Evolutionary conservation across 2,113 vertebrate species (phyloP).

Genomic region (Triplophysa siluroides): DNA sequence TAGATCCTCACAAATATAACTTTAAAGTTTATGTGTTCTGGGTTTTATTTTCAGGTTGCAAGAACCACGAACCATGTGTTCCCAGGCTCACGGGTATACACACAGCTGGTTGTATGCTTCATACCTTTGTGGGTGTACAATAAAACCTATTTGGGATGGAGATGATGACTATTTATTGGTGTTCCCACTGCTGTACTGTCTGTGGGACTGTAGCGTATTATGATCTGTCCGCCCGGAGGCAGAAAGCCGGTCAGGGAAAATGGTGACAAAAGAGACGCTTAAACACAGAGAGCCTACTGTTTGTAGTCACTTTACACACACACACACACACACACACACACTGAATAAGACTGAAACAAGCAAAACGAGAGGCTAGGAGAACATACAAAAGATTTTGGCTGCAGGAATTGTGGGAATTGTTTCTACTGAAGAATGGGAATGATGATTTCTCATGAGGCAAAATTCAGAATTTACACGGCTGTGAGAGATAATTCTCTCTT

Average conservation of each 20-base stretch:
- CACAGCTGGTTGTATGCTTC: not conserved
- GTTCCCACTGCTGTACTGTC: slow-evolving; percentile 13
- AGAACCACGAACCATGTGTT: not conserved
- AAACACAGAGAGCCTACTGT: slow-evolving; percentile 56
- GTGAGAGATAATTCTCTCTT: not conserved
- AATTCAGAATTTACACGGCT: not conserved
- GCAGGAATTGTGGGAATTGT: slow-evolving; percentile 29
- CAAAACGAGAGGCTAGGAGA: not conserved
- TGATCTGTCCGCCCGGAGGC: slow-evolving; percentile 46
- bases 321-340: slow-evolving; percentile 2
- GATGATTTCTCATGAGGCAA: not conserved
- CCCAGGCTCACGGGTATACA: not conserved
- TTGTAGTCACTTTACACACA: slow-evolving; percentile 38
- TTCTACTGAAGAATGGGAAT: slow-evolving; percentile 13
- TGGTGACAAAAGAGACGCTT: slow-evolving; percentile 29
- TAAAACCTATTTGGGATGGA: slow-evolving; percentile 1
- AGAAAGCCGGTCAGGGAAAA: slow-evolving; percentile 41
- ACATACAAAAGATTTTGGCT: slow-evolving; percentile 11
- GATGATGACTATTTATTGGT: slow-evolving; percentile 2
- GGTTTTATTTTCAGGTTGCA: not conserved
- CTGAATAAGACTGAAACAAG: slow-evolving; percentile 24
- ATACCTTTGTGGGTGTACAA: slow-evolving; percentile 33
- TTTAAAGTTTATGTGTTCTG: no score
- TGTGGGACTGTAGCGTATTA: slow-evolving; percentile 32
- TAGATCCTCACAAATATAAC: no score